Conservation (phyloP, 2,888 invertebrate genomes). For the Diaprepes abbreviatus region DNA sequence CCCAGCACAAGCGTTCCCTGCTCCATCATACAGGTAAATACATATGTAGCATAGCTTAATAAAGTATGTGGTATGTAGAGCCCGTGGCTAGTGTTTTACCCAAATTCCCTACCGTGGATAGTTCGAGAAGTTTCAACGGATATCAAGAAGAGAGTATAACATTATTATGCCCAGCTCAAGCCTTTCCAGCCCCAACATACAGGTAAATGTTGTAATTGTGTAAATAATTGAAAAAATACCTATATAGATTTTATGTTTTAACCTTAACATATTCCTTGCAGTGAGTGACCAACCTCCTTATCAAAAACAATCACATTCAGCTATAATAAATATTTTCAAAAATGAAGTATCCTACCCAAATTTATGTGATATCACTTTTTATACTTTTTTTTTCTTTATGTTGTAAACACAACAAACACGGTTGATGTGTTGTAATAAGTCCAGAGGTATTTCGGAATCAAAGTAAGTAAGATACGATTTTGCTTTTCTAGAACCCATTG, state of each 20-base stretch:
- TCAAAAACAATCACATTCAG: too few relatives aligned
- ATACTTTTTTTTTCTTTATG: too few relatives aligned
- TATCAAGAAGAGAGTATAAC: constrained; percentile 62
- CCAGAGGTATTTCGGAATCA: too few relatives aligned
- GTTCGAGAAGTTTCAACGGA: constrained; percentile 74
- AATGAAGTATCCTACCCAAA: too few relatives aligned
- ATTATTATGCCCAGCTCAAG: constrained; percentile 74
- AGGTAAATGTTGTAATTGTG: constrained; percentile 53
- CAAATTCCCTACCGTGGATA: constrained; percentile 70
- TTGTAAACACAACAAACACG: too few relatives aligned
- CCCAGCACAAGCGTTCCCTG: constrained; percentile 78
- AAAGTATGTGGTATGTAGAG: constrained; percentile 60
- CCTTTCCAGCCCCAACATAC: constrained; percentile 73
- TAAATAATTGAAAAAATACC: too few relatives aligned
- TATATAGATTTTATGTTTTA: too few relatives aligned
- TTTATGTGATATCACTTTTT: too few relatives aligned
- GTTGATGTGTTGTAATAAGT: too few relatives aligned
- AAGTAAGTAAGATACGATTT: constrained; percentile 17
- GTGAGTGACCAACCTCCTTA: too few relatives aligned
- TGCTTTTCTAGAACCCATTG: constrained; percentile 68
- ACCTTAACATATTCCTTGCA: too few relatives aligned
- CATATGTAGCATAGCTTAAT: constrained; percentile 46
- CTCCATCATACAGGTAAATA: constrained; percentile 70
- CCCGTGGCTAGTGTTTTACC: constrained; percentile 74
- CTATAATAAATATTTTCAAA: too few relatives aligned